Base-by-base conservation (phyloP, 2,113 vertebrate species). In the Typhlomys cinereus region DNA sequence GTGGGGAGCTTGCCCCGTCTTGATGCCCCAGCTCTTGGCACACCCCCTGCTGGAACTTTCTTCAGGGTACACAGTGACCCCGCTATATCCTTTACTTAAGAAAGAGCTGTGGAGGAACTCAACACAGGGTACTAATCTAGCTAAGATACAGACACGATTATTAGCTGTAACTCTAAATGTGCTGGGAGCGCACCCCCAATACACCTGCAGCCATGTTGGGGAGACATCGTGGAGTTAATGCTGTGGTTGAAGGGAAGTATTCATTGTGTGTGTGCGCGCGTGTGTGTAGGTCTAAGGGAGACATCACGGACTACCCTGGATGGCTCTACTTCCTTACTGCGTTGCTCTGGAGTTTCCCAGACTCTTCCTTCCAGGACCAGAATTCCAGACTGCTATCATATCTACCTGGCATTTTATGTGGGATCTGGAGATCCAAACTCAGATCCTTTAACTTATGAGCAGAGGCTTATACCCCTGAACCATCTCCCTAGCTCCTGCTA, bases 171-270 rank as follows among this genome's bases (percentile, higher is more conserved):
- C 59, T 59, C 79, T 59, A 39, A 66, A 57, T 18, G 39, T 18
- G 10, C 64, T 83, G 1, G 20, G 21, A 0, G 0, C 7, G 25
- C 3, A 10, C 1, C 36, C 9, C 23, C 64, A 73, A 73, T 12
- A 46, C 0, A 4, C 36, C 7, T 46, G 29, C 4, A 59, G 66
- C 39, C 59, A 74, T 39, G 66, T 21, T 5, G 1, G 2, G 27
- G 36, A 5, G 25, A 6, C 29, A 39, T 13, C 61, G 13, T 7
- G 52, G 52, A n/a, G 21, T 39, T 64, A 39, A 27, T n/a, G 34
- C 50, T 62, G 41, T 59, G 34, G 17, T 31, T 11, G 10, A 61
- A 44, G 29, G 59, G 13, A 62, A 4, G n/a, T n/a, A n/a, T n/a
- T n/a, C n/a, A n/a, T n/a, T 76, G 52, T 7, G 29, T 52, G 59